Conservation (phyloP, 2,888 invertebrate species). For the Eristalis arbustorum region DNA sequence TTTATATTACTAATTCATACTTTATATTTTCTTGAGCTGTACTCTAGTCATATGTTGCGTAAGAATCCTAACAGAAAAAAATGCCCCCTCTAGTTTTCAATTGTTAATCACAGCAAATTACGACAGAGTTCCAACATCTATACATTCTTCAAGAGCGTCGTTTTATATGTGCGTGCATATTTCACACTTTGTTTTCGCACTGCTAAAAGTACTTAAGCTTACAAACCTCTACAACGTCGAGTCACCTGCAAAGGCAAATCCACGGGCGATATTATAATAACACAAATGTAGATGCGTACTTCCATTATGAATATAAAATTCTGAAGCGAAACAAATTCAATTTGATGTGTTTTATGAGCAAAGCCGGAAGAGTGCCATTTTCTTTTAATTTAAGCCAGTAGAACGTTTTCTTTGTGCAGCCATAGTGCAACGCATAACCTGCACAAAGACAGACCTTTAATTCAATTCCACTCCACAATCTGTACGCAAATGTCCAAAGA, state of each 20-base stretch:
- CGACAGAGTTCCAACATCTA: too few relatives aligned
- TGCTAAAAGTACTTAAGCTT: too few relatives aligned
- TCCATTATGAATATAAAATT: slow-evolving; percentile 52
- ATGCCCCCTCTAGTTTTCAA: too few relatives aligned
- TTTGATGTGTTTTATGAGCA: slow-evolving; percentile 27
- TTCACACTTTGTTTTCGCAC: too few relatives aligned
- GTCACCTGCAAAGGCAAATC: not conserved
- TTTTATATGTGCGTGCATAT: too few relatives aligned
- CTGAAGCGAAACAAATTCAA: slow-evolving; percentile 55
- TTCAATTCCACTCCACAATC: slow-evolving; percentile 44
- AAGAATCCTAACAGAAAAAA: too few relatives aligned
- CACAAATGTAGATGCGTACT: not conserved
- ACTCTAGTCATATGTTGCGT: too few relatives aligned
- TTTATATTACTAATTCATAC: too few relatives aligned
- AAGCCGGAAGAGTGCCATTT: slow-evolving; percentile 15
- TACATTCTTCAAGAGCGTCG: too few relatives aligned
- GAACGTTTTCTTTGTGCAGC: slow-evolving; percentile 39
- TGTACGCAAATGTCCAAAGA: slow-evolving; percentile 28
- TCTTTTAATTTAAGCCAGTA: slow-evolving; percentile 26
- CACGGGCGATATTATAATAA: not conserved
- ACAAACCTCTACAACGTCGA: not conserved
- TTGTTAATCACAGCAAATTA: too few relatives aligned
- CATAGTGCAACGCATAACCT: slow-evolving; percentile 20
- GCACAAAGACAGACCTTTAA: slow-evolving; percentile 30
- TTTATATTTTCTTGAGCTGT: too few relatives aligned